Evolutionary conservation across 1,140 invertebrate genomes (phyloP).

Genomic region (Rhopalosiphum maidis): DNA sequence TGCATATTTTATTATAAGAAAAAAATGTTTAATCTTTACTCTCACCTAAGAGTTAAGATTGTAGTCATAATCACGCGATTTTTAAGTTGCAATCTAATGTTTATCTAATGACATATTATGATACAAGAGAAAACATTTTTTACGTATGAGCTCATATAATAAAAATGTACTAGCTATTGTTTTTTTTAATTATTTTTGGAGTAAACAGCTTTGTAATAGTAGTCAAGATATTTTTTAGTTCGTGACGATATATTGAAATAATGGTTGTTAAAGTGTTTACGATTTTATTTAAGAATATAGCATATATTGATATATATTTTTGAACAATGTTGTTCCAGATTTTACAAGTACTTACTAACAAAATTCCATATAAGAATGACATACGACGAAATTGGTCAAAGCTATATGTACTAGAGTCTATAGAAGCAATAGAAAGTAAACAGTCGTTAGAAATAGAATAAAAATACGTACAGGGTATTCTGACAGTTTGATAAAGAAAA

Average conservation of each 20-base stretch:
- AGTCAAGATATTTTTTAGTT: neutral
- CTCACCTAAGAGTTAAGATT: neutral
- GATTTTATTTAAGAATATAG: neutral
- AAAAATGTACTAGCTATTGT: neutral
- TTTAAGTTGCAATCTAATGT: neutral
- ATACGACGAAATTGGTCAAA: neutral
- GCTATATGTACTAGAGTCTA: neutral
- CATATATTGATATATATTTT: neutral
- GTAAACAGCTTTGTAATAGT: neutral
- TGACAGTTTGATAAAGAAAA: neutral
- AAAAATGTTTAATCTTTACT: neutral
- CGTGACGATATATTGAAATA: neutral
- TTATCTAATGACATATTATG: conserved; percentile 24
- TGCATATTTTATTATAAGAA: neutral
- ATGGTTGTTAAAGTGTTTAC: neutral
- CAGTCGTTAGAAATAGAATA: neutral
- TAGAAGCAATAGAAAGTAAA: neutral
- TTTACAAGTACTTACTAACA: neutral
- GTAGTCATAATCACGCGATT: neutral
- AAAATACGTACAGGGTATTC: neutral
- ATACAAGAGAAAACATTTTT: conserved; percentile 27
- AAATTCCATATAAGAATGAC: neutral
- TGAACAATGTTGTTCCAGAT: neutral
- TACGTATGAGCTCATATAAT: neutral
- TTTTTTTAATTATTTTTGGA: neutral